phyloP scores from a whole-genome alignment of 2,113 vertebrate species.

The Carassius carassius region DNA sequence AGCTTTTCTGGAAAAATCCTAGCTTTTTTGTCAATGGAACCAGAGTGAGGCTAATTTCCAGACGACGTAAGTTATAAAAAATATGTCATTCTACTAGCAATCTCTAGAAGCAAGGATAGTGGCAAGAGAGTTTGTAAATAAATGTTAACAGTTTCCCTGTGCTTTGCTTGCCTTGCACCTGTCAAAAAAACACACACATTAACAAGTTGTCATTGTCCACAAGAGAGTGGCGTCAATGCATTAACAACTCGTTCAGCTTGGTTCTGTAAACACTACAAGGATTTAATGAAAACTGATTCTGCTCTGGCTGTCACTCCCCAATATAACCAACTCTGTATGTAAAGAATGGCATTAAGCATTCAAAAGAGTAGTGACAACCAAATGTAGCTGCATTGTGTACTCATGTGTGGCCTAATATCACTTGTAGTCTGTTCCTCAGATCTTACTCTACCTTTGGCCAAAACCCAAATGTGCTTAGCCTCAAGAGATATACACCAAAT shows the following conservation, averaged over 20 bases:
- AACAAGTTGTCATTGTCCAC: not conserved
- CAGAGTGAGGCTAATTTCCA: too few relatives aligned
- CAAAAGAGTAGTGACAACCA: not conserved
- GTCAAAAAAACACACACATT: not conserved
- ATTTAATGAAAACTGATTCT: not conserved
- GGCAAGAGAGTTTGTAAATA: too few relatives aligned
- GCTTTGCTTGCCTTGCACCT: not conserved
- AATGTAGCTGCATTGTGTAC: not conserved
- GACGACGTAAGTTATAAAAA: too few relatives aligned
- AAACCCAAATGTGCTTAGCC: not conserved
- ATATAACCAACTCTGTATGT: not conserved
- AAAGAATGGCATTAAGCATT: not conserved
- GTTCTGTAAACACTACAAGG: not conserved
- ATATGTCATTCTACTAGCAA: too few relatives aligned
- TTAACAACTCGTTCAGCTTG: not conserved
- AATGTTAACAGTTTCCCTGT: not conserved
- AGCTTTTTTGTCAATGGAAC: too few relatives aligned
- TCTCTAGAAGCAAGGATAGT: too few relatives aligned
- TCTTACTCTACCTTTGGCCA: not conserved
- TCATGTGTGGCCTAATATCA: not conserved
- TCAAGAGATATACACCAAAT: not conserved
- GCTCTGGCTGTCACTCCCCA: not conserved
- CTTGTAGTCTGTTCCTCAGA: not conserved
- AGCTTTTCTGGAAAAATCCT: too few relatives aligned
- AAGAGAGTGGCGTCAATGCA: not conserved